Percentiles rank a stretch among this genome's conserved stretches.
Evolutionary conservation across 2,797 vertebrate genomes (phyloP).

Genomic region (Alauda arvensis): DNA sequence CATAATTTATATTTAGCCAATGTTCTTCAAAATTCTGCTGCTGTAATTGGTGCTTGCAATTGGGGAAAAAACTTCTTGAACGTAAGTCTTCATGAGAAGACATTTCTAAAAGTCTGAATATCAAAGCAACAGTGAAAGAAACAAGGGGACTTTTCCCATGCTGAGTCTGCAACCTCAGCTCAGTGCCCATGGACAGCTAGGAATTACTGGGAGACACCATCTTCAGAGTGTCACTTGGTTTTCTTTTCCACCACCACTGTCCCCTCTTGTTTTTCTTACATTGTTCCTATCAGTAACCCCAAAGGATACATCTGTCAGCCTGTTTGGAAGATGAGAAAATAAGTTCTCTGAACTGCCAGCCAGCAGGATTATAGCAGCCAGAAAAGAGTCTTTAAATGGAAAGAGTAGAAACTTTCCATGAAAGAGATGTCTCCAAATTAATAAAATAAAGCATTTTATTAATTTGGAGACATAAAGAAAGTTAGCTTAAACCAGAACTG

Average conservation of each 20-base stretch:
- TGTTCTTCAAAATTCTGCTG: not conserved
- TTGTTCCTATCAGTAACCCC: not conserved
- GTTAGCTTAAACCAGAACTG: not conserved
- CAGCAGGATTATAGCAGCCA: not conserved
- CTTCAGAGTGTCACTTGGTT: not conserved
- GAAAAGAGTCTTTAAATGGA: not conserved
- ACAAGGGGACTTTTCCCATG: not conserved
- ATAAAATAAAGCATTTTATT: too few relatives aligned
- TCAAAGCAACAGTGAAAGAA: not conserved
- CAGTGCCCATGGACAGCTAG: not conserved
- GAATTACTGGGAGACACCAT: not conserved
- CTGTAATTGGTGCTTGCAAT: not conserved
- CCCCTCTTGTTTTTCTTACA: not conserved
- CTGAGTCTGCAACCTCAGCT: not conserved
- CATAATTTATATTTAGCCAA: not conserved
- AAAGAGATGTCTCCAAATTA: not conserved
- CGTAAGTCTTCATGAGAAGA: not conserved
- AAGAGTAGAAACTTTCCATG: not conserved
- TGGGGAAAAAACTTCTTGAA: not conserved
- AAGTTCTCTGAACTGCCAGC: not conserved
- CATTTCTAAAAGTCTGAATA: not conserved
- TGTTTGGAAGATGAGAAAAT: not conserved
- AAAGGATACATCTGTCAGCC: not conserved
- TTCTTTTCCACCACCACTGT: not conserved
- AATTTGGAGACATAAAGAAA: too few relatives aligned